phyloP scores from a whole-genome alignment of 1,140 invertebrate genomes.

The Cecropterus lyciades region DNA sequence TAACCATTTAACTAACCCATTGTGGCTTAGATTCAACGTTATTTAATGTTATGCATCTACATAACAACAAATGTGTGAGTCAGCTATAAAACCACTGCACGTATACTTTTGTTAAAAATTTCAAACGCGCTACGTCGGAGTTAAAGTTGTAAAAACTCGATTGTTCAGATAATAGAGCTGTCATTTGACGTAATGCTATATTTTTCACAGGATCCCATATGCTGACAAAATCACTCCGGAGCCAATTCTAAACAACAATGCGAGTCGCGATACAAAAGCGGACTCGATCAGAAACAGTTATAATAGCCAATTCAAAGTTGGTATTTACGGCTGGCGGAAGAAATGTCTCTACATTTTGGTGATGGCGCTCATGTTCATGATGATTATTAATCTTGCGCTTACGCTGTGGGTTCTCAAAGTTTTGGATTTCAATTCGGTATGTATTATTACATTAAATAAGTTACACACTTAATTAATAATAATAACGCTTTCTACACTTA shows the following conservation, averaged over 20 bases:
- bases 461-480: neutral
- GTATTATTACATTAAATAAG: slow-evolving; percentile 70
- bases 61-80: neutral
- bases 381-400: slow-evolving; percentile 96
- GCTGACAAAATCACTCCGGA: slow-evolving; percentile 81
- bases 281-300: slow-evolving; percentile 81
- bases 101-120: too few species aligned
- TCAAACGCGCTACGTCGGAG: neutral
- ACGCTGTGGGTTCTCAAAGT: slow-evolving; percentile 98
- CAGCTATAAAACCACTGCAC: too few species aligned
- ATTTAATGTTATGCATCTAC: slow-evolving; percentile 12
- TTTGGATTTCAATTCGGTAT: slow-evolving; percentile 97
- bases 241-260: slow-evolving; percentile 80
- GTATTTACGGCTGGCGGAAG: slow-evolving; percentile 98
- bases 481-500: too few species aligned
- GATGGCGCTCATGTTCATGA: slow-evolving; percentile 92
- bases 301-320: slow-evolving; percentile 90
- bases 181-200: slow-evolving; percentile 44
- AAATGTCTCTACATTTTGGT: slow-evolving; percentile 96
- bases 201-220: slow-evolving; percentile 81
- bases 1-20: slow-evolving; percentile 14
- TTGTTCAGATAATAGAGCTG: slow-evolving; percentile 12
- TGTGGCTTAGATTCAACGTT: slow-evolving; percentile 21
- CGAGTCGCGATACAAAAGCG: slow-evolving; percentile 74
- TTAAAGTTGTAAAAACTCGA: slow-evolving; percentile 16